Conservation (phyloP, 2,888 invertebrate species). For the Epistrophe grossulariae region DNA sequence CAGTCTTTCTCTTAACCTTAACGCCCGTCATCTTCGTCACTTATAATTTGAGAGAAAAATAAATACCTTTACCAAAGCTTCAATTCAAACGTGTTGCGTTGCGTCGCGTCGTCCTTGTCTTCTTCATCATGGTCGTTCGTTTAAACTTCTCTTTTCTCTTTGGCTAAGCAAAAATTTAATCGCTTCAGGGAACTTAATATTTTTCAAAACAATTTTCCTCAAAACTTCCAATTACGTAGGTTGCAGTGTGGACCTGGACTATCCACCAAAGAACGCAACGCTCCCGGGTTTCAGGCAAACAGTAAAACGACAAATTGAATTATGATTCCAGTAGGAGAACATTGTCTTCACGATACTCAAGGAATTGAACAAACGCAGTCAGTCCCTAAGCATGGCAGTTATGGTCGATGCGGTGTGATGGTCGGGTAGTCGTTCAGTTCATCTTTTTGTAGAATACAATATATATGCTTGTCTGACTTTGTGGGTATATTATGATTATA, state of each 20-base stretch:
- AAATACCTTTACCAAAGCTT: not conserved
- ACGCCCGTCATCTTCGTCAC: not conserved
- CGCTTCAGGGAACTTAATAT: conserved; percentile 5
- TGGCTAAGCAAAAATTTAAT: not conserved
- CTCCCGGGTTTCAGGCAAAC: not conserved
- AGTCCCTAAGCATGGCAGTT: not conserved
- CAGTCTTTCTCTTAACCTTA: not conserved
- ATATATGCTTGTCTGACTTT: not conserved
- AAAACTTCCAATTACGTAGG: conserved; percentile 52
- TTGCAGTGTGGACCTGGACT: conserved; percentile 17
- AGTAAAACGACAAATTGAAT: conserved; percentile 65
- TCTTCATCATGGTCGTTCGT: not conserved
- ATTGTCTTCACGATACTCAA: conserved; percentile 38
- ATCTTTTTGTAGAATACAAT: not conserved
- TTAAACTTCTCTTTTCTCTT: not conserved
- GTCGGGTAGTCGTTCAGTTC: not conserved
- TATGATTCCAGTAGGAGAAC: conserved; percentile 27
- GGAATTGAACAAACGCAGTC: conserved; percentile 20
- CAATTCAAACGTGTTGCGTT: not conserved
- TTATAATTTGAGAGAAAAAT: not conserved
- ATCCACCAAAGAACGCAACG: not conserved
- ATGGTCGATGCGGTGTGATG: not conserved
- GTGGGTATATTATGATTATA: conserved; percentile 14
- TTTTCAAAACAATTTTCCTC: conserved; percentile 41
- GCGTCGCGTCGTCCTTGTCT: not conserved